phyloP scores from a whole-genome alignment of 2,888 invertebrate genomes.

The Acanthosepion pharaonis region DNA sequence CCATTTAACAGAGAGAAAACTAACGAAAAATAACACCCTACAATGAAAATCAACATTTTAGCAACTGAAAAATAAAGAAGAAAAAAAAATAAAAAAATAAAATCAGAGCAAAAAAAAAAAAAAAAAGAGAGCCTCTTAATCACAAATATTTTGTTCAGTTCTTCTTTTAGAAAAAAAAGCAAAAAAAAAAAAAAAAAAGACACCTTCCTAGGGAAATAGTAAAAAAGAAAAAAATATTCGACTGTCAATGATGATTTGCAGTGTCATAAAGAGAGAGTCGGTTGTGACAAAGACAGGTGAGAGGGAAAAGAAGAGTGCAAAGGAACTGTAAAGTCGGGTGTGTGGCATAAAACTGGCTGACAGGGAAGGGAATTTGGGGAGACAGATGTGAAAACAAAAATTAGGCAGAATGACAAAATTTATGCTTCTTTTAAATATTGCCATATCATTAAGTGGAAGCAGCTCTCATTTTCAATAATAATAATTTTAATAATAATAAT shows the following conservation, averaged over 20 bases:
- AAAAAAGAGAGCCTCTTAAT: neutral
- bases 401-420: neutral
- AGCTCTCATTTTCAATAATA: no score
- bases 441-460: no score
- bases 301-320: neutral
- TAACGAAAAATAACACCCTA: neutral
- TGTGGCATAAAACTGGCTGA: neutral
- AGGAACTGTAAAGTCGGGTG: neutral
- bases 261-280: neutral
- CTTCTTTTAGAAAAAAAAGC: neutral
- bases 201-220: neutral
- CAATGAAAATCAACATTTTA: neutral
- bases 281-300: neutral
- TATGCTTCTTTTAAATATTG: neutral
- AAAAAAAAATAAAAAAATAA: neutral
- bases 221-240: neutral
- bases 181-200: neutral
- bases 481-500: no score
- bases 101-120: no score
- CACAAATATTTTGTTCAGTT: neutral
- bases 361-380: neutral
- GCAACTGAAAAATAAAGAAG: neutral
- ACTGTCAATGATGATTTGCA: slow-evolving; percentile 1
- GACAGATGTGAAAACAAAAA: slow-evolving; percentile 3
- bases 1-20: neutral